Conservation (phyloP, 1,140 invertebrate genomes). For the Sarcophaga bullata region DNA sequence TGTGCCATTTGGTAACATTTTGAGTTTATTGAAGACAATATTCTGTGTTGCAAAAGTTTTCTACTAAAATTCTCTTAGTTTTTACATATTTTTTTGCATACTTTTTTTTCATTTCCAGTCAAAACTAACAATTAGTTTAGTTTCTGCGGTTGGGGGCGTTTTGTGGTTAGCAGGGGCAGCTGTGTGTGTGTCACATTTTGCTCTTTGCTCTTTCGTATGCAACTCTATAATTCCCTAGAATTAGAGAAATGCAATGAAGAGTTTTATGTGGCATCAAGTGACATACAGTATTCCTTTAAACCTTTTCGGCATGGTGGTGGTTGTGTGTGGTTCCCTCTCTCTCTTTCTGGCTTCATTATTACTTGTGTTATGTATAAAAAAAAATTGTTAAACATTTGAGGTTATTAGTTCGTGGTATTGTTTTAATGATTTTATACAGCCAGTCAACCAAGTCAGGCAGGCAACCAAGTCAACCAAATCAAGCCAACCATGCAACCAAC, state of each 20-base stretch:
- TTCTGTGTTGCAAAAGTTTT: not conserved
- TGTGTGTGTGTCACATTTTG: not conserved
- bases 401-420: constrained; percentile 11
- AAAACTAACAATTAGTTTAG: constrained; percentile 26
- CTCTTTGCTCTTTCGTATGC: not conserved
- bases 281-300: not conserved
- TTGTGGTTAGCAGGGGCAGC: not conserved
- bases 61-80: not conserved
- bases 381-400: not conserved
- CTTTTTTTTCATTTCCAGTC: not conserved
- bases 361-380: too few relatives aligned
- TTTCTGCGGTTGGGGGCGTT: not conserved
- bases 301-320: not conserved
- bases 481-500: too few relatives aligned
- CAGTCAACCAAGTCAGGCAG: too few relatives aligned
- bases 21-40: constrained; percentile 7
- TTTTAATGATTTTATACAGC: constrained; percentile 1
- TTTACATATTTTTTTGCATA: not conserved
- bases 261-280: not conserved
- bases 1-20: not conserved
- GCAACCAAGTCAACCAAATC: too few relatives aligned
- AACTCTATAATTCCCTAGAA: not conserved
- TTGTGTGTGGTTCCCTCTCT: not conserved
- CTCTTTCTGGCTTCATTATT: too few relatives aligned
- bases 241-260: constrained; percentile 7